Evolutionary conservation across 2,888 invertebrate genomes (phyloP).

Genomic region (Litoditis marina): DNA sequence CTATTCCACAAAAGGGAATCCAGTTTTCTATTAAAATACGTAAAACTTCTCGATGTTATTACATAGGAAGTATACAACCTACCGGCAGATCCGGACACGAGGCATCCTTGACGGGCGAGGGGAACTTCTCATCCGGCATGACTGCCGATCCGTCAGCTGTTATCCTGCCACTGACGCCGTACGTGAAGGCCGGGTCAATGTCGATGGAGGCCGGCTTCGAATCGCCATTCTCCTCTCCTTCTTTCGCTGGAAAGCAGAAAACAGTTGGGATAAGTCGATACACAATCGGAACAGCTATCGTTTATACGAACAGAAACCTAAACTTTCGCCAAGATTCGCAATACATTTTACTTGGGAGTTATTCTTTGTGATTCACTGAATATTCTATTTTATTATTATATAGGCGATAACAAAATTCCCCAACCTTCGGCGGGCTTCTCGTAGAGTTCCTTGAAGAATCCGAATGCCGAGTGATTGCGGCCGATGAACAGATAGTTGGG

Average conservation of each 20-base stretch:
- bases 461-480: constrained; percentile 72
- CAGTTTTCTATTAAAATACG: too few species aligned
- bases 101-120: constrained; percentile 62
- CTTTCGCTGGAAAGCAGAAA: too few species aligned
- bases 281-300: not conserved
- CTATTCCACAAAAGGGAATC: too few species aligned
- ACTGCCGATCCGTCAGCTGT: constrained; percentile 73
- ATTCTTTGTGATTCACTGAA: too few species aligned
- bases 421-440: constrained; percentile 49
- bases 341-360: too few species aligned
- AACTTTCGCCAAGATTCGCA: constrained; percentile 1
- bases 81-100: constrained; percentile 43
- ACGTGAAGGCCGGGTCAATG: constrained; percentile 71
- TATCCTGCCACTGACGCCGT: constrained; percentile 81
- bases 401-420: too few species aligned
- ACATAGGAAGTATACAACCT: not conserved
- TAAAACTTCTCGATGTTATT: too few species aligned
- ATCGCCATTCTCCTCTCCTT: too few species aligned
- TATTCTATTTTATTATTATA: too few species aligned
- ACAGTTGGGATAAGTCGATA: too few species aligned
- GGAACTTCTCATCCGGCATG: constrained; percentile 61
- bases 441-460: constrained; percentile 74
- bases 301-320: not conserved
- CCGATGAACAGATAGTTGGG: constrained; percentile 85
- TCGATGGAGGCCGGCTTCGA: constrained; percentile 63